Conservation (phyloP, 2,797 vertebrate genomes). For the Cirrhinus molitorella region DNA sequence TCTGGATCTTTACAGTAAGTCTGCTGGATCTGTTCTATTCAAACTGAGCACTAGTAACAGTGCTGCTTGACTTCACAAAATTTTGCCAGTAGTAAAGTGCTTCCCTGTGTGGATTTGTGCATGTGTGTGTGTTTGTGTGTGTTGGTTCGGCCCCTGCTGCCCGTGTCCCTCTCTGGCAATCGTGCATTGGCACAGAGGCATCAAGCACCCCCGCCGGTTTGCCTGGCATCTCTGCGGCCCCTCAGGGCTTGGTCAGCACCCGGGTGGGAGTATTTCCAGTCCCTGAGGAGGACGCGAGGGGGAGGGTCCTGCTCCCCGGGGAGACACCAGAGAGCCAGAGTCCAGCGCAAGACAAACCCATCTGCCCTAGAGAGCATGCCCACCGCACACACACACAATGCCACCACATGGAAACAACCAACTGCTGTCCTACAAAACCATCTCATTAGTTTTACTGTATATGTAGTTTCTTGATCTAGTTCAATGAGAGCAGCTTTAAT, state of each 20-base stretch:
- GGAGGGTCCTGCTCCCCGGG: slow-evolving; percentile 51
- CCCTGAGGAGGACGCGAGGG: slow-evolving; percentile 46
- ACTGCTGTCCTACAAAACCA: slow-evolving; percentile 9
- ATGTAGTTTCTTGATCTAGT: slow-evolving; percentile 8
- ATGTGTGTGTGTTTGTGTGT: slow-evolving; percentile 22
- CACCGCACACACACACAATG: slow-evolving; percentile 40
- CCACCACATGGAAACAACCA: slow-evolving; percentile 39
- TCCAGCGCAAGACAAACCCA: slow-evolving; percentile 86
- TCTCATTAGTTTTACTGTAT: slow-evolving; percentile 2
- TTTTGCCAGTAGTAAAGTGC: not conserved
- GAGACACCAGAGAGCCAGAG: slow-evolving; percentile 56
- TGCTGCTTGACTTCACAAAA: not conserved
- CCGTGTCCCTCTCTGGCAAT: slow-evolving; percentile 17
- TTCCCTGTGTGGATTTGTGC: slow-evolving; percentile 22
- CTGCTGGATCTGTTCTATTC: not conserved
- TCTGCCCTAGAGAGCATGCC: slow-evolving; percentile 75
- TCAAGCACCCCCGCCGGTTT: slow-evolving; percentile 18
- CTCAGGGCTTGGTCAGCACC: slow-evolving; percentile 46
- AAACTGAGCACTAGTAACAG: not conserved
- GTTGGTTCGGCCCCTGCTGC: slow-evolving; percentile 41
- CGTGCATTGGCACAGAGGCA: slow-evolving; percentile 5
- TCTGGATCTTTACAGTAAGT: not conserved
- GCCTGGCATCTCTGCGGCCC: slow-evolving; percentile 35
- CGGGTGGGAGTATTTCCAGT: slow-evolving; percentile 45
- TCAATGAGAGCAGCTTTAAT: not conserved